These are phyloP conservation scores for Dendropsophus ebraccatus DNA, from an alignment of 2,113 vertebrate species.

Conservation along the genomic window DNA sequence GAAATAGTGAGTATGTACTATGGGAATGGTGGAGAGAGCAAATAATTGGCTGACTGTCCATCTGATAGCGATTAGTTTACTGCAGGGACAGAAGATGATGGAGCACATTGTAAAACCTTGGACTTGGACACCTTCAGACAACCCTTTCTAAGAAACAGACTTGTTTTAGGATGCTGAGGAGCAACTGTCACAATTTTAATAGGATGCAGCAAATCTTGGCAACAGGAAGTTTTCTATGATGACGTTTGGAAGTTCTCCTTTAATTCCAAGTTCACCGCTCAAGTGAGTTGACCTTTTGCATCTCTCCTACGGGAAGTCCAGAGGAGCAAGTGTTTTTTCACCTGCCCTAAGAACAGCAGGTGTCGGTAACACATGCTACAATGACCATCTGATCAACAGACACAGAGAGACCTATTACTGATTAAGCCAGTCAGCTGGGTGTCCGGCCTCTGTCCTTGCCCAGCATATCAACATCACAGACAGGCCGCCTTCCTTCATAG, in stretches of 20 bases:
- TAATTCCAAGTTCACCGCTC: not conserved
- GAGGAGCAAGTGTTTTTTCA: conserved; percentile 23
- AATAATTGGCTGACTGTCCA: too few relatives aligned
- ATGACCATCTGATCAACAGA: conserved; percentile 65
- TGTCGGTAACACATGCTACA: conserved; percentile 58
- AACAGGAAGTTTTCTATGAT: too few relatives aligned
- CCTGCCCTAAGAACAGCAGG: not conserved
- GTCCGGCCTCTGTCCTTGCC: conserved; percentile 82
- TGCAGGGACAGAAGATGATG: too few relatives aligned
- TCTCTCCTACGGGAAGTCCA: conserved; percentile 19
- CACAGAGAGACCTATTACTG: conserved; percentile 82
- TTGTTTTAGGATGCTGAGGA: too few relatives aligned
- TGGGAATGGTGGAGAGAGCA: too few relatives aligned
- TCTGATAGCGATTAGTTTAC: too few relatives aligned
- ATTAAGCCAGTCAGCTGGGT: conserved; percentile 81
- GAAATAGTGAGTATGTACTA: too few relatives aligned
- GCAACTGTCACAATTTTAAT: too few relatives aligned
- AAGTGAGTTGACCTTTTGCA: conserved; percentile 14
- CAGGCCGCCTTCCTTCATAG: conserved; percentile 82
- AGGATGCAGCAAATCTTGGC: too few relatives aligned
- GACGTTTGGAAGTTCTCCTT: not conserved
- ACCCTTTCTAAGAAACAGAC: too few relatives aligned
- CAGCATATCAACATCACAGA: conserved; percentile 88
- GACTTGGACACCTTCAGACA: too few relatives aligned
- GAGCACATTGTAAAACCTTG: too few relatives aligned